A percentile compares a stretch with the other conserved stretches of the same genome.
These are phyloP conservation scores for Sitobion miscanthi DNA, from an alignment of 1,140 invertebrate species.

Conservation along the genomic window DNA sequence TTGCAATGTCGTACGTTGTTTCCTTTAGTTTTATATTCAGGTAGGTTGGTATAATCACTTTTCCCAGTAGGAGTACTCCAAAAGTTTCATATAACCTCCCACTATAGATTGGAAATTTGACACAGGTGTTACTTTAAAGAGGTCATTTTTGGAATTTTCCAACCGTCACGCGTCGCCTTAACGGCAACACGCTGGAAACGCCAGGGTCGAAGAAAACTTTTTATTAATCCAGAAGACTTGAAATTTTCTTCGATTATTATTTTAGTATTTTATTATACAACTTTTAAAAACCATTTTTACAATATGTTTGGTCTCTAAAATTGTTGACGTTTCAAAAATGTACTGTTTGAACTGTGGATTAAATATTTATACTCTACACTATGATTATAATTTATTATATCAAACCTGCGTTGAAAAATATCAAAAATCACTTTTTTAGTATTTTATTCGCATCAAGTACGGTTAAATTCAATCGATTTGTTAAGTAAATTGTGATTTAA, in stretches of 20 bases:
- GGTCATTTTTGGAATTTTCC: conserved; percentile 2
- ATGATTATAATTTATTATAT: neutral
- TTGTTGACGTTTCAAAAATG: neutral
- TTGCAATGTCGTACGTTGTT: neutral
- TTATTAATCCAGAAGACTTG: neutral
- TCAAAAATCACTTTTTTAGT: neutral
- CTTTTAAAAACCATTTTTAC: neutral
- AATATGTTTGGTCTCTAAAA: neutral
- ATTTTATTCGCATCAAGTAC: neutral
- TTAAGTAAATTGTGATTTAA: too few relatives aligned
- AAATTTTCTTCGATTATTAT: conserved; percentile 19
- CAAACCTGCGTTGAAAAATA: neutral
- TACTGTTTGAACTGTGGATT: neutral
- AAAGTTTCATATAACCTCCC: neutral
- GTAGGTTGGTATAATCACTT: neutral
- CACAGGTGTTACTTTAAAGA: conserved; percentile 6
- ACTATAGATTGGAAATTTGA: conserved; percentile 6
- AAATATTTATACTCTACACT: neutral
- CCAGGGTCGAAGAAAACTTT: neutral
- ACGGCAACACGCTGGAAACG: neutral
- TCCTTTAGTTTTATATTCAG: conserved; percentile 12
- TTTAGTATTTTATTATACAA: conserved; percentile 19
- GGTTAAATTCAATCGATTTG: too few relatives aligned
- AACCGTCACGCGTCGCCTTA: neutral
- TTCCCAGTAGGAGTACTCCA: neutral